Conservation (phyloP, 2,113 vertebrate species). For the Tupaia tana region DNA sequence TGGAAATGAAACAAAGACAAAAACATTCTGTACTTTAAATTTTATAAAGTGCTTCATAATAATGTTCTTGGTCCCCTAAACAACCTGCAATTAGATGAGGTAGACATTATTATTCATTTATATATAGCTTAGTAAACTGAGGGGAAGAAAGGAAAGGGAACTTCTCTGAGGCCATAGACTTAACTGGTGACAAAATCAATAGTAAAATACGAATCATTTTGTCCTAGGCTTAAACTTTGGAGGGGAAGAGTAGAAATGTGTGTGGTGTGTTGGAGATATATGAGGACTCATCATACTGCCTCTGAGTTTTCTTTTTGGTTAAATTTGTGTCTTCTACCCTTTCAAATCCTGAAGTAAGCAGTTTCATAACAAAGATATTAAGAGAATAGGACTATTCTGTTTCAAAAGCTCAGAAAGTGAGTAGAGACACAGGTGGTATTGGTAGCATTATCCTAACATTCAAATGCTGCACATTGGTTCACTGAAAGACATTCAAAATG, state of each 20-base stretch:
- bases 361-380: neutral
- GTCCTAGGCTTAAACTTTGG: neutral
- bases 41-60: neutral
- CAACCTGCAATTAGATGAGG: neutral
- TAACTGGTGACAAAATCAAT: neutral
- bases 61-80: neutral
- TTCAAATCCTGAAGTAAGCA: neutral
- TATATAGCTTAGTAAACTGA: neutral
- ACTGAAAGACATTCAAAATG: slow-evolving; percentile 30
- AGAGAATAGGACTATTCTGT: neutral
- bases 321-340: slow-evolving; percentile 14
- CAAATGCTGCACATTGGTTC: neutral
- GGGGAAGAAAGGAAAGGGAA: neutral
- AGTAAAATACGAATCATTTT: neutral
- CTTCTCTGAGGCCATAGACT: neutral
- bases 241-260: neutral
- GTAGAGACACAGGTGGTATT: neutral
- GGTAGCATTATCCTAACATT: neutral
- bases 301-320: slow-evolving; percentile 30
- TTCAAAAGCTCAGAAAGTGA: neutral
- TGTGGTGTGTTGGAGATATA: neutral
- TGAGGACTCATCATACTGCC: neutral
- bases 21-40: neutral
- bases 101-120: neutral
- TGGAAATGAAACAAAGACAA: neutral